These are phyloP conservation scores for Oreotrochilus melanogaster DNA, from an alignment of 2,113 vertebrate species.

Conservation along the genomic window DNA sequence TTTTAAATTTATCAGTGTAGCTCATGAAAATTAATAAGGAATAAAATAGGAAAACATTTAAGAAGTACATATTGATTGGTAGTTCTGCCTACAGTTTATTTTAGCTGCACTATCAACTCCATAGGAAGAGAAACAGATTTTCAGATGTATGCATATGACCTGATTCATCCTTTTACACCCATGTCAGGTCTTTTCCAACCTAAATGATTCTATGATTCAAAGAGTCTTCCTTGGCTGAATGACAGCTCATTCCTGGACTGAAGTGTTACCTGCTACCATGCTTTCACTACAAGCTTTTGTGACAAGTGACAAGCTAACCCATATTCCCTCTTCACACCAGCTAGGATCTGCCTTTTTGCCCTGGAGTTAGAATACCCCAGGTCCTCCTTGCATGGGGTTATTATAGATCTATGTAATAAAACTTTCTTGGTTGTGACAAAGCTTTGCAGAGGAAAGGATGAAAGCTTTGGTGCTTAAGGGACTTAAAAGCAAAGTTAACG, in stretches of 20 bases:
- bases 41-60: not conserved
- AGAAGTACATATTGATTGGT: not conserved
- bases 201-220: not conserved
- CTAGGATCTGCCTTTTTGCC: not conserved
- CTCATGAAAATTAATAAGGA: not conserved
- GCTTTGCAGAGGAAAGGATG: not conserved
- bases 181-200: not conserved
- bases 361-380: fast-evolving
- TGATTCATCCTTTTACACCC: not conserved
- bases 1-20: not conserved
- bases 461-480: not conserved
- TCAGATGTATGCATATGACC: not conserved
- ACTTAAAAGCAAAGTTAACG: not conserved
- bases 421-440: not conserved
- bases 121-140: not conserved
- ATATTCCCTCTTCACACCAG: not conserved
- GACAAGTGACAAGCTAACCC: not conserved
- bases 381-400: not conserved
- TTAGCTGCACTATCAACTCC: not conserved
- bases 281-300: not conserved
- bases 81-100: not conserved
- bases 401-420: not conserved
- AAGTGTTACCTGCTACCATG: fast-evolving
- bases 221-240: not conserved
- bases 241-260: not conserved